These are phyloP conservation scores for Phylloscopus trochiloides DNA, from an alignment of 2,113 vertebrate genomes.

Conservation along the genomic window DNA sequence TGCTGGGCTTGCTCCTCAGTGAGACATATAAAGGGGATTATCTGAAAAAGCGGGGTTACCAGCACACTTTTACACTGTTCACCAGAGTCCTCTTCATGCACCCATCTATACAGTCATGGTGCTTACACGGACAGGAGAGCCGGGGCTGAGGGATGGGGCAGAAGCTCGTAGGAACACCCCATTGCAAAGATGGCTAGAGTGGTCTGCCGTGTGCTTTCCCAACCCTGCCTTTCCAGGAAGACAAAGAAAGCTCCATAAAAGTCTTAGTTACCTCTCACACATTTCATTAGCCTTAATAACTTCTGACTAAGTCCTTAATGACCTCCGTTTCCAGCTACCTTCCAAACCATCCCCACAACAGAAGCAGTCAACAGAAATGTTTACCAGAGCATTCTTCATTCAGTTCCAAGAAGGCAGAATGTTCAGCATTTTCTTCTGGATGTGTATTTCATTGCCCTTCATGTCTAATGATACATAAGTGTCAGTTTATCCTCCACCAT, in stretches of 20 bases:
- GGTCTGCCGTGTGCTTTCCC: background rate
- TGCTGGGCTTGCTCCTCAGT: background rate
- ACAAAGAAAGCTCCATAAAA: background rate
- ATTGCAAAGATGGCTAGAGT: background rate
- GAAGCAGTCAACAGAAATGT: background rate
- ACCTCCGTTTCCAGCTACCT: background rate
- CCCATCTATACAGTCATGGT: background rate
- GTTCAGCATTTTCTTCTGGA: background rate
- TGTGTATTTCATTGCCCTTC: background rate
- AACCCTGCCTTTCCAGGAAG: background rate
- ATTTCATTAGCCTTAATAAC: background rate
- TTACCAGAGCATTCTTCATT: background rate
- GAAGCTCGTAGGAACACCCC: background rate
- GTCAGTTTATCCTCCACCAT: background rate
- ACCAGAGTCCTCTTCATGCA: background rate
- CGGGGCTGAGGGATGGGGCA: background rate
- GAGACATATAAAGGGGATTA: background rate
- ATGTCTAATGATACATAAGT: background rate
- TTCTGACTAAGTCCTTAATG: background rate
- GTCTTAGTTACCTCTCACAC: background rate
- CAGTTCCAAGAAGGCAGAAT: background rate
- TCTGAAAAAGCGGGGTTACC: background rate
- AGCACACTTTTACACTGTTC: background rate
- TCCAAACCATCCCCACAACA: background rate
- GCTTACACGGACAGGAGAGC: background rate